These are phyloP conservation scores for Apeltes quadracus DNA, from an alignment of 2,113 vertebrate genomes.

Conservation along the genomic window DNA sequence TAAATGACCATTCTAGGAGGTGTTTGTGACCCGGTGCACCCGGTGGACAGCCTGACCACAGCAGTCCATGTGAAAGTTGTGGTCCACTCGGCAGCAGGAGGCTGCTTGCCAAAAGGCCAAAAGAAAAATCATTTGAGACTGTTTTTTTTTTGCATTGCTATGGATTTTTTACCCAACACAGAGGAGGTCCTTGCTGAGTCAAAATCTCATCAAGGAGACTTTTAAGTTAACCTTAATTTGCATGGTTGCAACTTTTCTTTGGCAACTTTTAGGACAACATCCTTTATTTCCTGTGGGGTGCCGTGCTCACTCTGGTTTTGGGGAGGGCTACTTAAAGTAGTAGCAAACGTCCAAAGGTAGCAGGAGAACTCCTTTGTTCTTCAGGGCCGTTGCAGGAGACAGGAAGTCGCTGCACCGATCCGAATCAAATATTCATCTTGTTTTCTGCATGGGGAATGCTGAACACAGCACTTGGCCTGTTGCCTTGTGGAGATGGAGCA, in stretches of 20 bases:
- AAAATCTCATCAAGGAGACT: slow-evolving; percentile 13
- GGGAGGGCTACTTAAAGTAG: slow-evolving; percentile 45
- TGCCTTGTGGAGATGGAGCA: slow-evolving; percentile 43
- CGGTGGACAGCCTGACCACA: slow-evolving; percentile 3
- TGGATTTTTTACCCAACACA: slow-evolving; percentile 5
- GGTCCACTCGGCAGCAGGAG: not conserved
- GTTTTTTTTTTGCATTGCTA: slow-evolving; percentile 12
- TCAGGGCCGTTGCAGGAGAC: slow-evolving; percentile 45
- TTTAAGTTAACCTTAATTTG: slow-evolving; percentile 27
- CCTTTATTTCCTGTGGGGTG: slow-evolving; percentile 22
- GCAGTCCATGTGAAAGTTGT: slow-evolving; percentile 22
- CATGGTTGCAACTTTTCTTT: slow-evolving; percentile 14
- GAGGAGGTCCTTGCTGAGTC: not conserved
- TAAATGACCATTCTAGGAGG: not conserved
- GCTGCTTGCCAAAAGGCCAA: too few relatives aligned
- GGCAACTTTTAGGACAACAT: slow-evolving; percentile 15
- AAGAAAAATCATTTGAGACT: not conserved
- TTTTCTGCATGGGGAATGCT: slow-evolving; percentile 59
- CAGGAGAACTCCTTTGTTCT: slow-evolving; percentile 61
- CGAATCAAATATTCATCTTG: slow-evolving; percentile 77
- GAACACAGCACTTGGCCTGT: slow-evolving; percentile 47
- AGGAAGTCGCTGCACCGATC: slow-evolving; percentile 53
- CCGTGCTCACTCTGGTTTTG: not conserved
- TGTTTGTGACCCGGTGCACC: not conserved
- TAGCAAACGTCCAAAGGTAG: slow-evolving; percentile 28